These are phyloP conservation scores for Drosophila tripunctata DNA, from an alignment of 2,888 invertebrate genomes.

Conservation along the genomic window DNA sequence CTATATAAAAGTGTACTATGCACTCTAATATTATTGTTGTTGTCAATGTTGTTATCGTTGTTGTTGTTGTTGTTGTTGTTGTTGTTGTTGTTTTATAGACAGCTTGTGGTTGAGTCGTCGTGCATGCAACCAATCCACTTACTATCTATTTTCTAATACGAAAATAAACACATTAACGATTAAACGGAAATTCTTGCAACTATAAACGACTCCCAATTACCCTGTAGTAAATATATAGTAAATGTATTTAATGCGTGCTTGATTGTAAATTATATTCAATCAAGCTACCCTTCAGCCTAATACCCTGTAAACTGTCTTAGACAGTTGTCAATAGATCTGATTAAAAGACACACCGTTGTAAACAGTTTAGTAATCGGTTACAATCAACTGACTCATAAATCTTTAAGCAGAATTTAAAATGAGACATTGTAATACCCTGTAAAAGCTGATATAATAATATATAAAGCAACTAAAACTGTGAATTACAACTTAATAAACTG, in stretches of 20 bases:
- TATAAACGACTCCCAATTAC: constrained; percentile 5
- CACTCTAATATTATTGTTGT: constrained; percentile 40
- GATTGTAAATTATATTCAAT: not conserved
- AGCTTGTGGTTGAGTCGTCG: constrained; percentile 8
- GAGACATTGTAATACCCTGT: not conserved
- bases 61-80: constrained; percentile 10
- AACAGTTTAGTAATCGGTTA: constrained; percentile 31
- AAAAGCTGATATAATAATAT: not conserved
- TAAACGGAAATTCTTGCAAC: constrained; percentile 6
- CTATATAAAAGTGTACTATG: constrained; percentile 60
- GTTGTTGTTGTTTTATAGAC: constrained; percentile 25
- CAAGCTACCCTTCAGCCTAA: not conserved
- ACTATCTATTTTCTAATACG: constrained; percentile 68
- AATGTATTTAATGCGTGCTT: not conserved
- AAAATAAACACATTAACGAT: constrained; percentile 62
- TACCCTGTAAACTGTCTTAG: constrained; percentile 8
- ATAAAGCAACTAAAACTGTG: not conserved
- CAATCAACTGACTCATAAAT: constrained; percentile 3
- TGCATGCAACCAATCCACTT: constrained; percentile 27
- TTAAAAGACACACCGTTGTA: constrained; percentile 34
- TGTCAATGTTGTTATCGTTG: constrained; percentile 18
- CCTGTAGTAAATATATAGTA: not conserved
- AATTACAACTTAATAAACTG: constrained; percentile 1
- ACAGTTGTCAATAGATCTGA: constrained; percentile 25
- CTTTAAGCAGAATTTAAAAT: not conserved